Evolutionary conservation across 2,113 vertebrate species (phyloP).

Genomic region (Nibea albiflora): DNA sequence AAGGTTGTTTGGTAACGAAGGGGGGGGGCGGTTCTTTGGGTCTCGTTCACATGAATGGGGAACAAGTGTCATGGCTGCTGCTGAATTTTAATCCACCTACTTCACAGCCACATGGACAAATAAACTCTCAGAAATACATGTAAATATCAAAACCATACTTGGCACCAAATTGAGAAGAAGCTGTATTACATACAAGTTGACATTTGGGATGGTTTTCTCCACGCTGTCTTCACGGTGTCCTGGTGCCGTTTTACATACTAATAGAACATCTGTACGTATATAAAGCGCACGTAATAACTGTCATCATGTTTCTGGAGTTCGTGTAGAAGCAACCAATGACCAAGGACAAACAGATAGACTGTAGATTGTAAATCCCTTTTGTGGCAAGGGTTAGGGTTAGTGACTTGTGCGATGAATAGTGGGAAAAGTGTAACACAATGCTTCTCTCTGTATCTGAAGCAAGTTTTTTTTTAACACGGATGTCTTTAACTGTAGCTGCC

Average conservation of each 20-base stretch:
- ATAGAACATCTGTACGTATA: background rate
- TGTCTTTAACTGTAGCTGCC: background rate
- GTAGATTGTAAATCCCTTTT: background rate
- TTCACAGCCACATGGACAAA: background rate
- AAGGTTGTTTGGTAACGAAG: conserved; percentile 73
- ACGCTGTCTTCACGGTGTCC: too few species aligned
- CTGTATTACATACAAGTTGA: background rate
- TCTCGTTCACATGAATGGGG: conserved; percentile 70
- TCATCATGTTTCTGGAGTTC: background rate
- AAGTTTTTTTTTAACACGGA: background rate
- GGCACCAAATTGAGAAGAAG: background rate
- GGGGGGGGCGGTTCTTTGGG: conserved; percentile 56
- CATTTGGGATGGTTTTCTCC: too few species aligned
- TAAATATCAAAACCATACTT: background rate
- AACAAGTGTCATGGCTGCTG: conserved; percentile 69
- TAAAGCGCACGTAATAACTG: background rate
- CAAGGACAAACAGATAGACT: too few species aligned
- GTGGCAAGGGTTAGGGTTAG: background rate
- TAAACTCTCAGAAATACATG: background rate
- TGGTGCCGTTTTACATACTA: too few species aligned
- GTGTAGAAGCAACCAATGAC: background rate
- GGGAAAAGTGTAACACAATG: background rate
- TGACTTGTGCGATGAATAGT: background rate
- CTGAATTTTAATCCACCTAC: conserved; percentile 23
- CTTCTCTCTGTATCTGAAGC: background rate